Base-by-base conservation (phyloP, 1,140 invertebrate genomes). In the Araneus ventricosus region DNA sequence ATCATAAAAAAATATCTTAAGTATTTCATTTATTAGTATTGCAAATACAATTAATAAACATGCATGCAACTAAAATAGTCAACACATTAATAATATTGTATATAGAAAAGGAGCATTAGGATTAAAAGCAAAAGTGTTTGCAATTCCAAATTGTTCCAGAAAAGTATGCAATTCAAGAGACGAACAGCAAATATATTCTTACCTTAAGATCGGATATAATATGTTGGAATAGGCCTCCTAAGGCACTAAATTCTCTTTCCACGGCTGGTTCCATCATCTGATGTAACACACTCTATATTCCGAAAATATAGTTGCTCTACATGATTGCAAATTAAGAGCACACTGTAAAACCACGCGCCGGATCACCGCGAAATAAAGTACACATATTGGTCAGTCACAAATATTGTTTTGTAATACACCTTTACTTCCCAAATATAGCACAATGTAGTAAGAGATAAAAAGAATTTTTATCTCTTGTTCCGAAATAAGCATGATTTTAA, bases 201-300 rank as follows among this genome's bases (percentile, higher is more conserved):
- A 98, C 98, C 97, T 98, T 98, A 97, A 98, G 97, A 95, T 98
- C 98, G 95, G 96, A 97, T 94, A 98, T 97, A 93, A 98, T 98
- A 95, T 97, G 97, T 94, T 98, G 97, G 95, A 98, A 98, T 87
- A 98, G 96, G 93, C 97, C 97, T 94, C 97, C 98, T 92, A 98
- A 96, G 90, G 97, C 97, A 96, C 97, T 97, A 95, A 89, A 94
- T 88, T 94, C 94, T 63, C 88, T 93, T 70, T 93, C 92, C 34
- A 84, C 87, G 7, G 59, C 37, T 24, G 86, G 34, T 39, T 93
- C 92, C 92, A 93, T 93, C 37, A 45, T 70, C 22, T 24, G 22
- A 70, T 27, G n/a, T 34, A 75, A 30, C 30, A 57, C 84, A 45
- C 34, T 7, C 27, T 27, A 7, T 14, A 67, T 67, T 52, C 41